These are phyloP conservation scores for Eristalis pertinax DNA, from an alignment of 2,888 invertebrate genomes.

Conservation along the genomic window DNA sequence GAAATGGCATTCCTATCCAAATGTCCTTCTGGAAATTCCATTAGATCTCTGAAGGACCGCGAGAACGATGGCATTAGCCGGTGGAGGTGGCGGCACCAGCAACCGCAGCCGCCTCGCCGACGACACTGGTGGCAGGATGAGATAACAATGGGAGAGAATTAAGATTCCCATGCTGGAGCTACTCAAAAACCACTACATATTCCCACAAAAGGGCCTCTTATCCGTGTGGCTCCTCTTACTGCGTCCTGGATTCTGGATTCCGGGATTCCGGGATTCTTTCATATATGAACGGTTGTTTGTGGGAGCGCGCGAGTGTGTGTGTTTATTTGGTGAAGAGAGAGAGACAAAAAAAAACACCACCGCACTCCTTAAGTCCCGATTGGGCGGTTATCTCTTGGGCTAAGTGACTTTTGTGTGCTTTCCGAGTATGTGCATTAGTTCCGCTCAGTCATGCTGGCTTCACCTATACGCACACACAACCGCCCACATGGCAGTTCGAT, in stretches of 20 bases:
- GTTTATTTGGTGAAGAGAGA: neutral
- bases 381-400: conserved; percentile 39
- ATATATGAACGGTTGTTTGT: conserved; percentile 14
- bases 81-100: neutral
- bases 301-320: neutral
- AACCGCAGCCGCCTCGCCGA: neutral
- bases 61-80: neutral
- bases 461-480: neutral
- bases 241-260: conserved; percentile 26
- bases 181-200: conserved; percentile 68
- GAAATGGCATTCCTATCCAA: conserved; percentile 65
- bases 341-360: neutral
- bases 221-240: conserved; percentile 30
- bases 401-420: conserved; percentile 68
- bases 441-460: conserved; percentile 13
- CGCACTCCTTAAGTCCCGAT: conserved; percentile 14
- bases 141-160: conserved; percentile 66
- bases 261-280: neutral
- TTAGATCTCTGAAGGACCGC: conserved; percentile 55
- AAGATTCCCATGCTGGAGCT: conserved; percentile 45
- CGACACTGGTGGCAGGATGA: conserved; percentile 27
- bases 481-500: neutral
- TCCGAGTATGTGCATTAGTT: conserved; percentile 55
- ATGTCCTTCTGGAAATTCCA: conserved; percentile 65
- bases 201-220: conserved; percentile 43